Conservation (phyloP, 2,113 vertebrate genomes). For the Nycticorax nycticorax region DNA sequence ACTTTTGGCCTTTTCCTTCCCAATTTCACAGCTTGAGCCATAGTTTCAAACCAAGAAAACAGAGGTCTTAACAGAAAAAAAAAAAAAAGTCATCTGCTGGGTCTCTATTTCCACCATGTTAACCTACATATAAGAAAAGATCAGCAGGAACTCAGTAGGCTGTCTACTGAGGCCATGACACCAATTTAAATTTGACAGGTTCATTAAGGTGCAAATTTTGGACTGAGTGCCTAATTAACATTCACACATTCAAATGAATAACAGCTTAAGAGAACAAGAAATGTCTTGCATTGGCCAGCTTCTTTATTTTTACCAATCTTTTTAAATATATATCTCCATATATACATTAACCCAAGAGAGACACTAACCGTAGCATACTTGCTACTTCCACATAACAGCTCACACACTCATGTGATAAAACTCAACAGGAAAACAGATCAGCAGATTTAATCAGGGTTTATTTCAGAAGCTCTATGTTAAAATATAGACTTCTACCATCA, state of each 20-base stretch:
- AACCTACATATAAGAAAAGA: not conserved
- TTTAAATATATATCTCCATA: not conserved
- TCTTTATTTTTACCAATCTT: not conserved
- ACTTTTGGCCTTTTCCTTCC: not conserved
- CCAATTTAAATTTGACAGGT: not conserved
- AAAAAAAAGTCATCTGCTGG: not conserved
- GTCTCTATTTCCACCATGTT: not conserved
- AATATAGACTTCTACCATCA: not conserved
- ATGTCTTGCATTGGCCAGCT: not conserved
- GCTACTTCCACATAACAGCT: not conserved
- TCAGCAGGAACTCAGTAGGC: not conserved
- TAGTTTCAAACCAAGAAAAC: not conserved
- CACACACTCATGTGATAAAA: not conserved
- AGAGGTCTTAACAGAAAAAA: not conserved
- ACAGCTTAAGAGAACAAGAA: not conserved
- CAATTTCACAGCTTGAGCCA: not conserved
- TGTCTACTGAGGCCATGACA: not conserved
- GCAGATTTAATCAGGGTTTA: not conserved
- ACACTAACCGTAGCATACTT: not conserved
- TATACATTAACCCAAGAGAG: not conserved
- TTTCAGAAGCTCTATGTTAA: not conserved
- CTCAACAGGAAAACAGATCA: not conserved
- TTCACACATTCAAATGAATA: slow-evolving; percentile 3
- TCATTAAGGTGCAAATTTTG: slow-evolving; percentile 37
- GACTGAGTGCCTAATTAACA: not conserved